A percentile compares a stretch with the other conserved stretches of the same genome.
These are phyloP conservation scores for Ganaspis brasiliensis DNA, from an alignment of 2,888 invertebrate species.

Conservation along the genomic window DNA sequence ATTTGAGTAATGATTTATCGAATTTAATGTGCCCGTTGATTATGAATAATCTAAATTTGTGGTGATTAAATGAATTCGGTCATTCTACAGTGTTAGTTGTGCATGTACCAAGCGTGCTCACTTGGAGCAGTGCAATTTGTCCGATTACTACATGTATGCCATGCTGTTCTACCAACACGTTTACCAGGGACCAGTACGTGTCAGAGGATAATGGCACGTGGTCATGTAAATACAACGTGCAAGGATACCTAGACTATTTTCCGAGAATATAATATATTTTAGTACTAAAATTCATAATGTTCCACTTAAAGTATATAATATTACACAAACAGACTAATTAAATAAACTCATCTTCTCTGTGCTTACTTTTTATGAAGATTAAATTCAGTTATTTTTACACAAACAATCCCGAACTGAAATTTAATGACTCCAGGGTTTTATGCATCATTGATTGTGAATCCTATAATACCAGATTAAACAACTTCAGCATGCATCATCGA, in stretches of 20 bases:
- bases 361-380: neutral
- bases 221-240: slow-evolving; percentile 39
- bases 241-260: neutral
- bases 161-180: slow-evolving; percentile 23
- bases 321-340: neutral
- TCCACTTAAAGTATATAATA: neutral
- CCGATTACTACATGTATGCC: slow-evolving; percentile 38
- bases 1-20: neutral
- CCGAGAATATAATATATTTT: neutral
- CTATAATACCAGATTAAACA: too few species aligned
- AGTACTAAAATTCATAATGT: neutral
- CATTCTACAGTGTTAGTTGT: neutral
- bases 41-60: slow-evolving; percentile 28
- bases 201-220: slow-evolving; percentile 34
- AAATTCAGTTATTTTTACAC: too few species aligned
- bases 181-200: slow-evolving; percentile 19
- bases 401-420: too few species aligned
- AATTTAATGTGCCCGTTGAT: slow-evolving; percentile 1
- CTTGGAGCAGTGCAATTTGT: slow-evolving; percentile 58
- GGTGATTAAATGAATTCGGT: slow-evolving; percentile 19
- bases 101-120: slow-evolving; percentile 50
- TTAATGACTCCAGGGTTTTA: too few species aligned
- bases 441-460: too few species aligned
- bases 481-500: too few species aligned
- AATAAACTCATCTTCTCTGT: neutral